phyloP scores from a whole-genome alignment of 2,113 vertebrate genomes.

The Hepsetus odoe region DNA sequence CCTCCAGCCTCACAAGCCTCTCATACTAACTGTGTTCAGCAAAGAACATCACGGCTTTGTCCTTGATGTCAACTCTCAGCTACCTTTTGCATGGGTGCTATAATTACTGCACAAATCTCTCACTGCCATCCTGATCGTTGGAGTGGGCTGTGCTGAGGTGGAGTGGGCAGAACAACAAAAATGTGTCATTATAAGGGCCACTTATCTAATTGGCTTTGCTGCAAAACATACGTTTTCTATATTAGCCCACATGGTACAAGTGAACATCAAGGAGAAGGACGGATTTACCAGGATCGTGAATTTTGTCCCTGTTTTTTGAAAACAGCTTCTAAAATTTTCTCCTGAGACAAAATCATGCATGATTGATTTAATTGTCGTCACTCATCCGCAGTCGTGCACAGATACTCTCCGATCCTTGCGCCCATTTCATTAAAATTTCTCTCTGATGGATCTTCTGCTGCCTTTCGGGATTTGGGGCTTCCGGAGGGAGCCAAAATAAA shows the following conservation, averaged over 20 bases:
- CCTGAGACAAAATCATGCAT: neutral
- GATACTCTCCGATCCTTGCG: neutral
- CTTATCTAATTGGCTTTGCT: neutral
- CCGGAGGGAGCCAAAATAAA: neutral
- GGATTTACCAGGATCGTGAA: too few species aligned
- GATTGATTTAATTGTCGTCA: neutral
- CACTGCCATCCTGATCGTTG: neutral
- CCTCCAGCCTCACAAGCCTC: too few species aligned
- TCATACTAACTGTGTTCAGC: neutral
- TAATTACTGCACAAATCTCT: neutral
- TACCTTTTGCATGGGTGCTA: neutral
- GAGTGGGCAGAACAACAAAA: neutral
- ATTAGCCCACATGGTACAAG: neutral
- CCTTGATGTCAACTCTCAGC: neutral
- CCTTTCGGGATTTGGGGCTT: neutral
- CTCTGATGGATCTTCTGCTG: constrained; percentile 5
- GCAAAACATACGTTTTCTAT: neutral
- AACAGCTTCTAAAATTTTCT: too few species aligned
- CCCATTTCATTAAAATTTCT: neutral
- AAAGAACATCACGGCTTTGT: neutral
- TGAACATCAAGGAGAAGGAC: neutral
- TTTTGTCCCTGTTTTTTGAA: too few species aligned
- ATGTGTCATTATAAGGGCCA: neutral
- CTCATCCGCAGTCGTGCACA: neutral
- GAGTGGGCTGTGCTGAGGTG: neutral